Base-by-base conservation (phyloP, 2,888 invertebrate genomes). In the Polymixis flavicincta region DNA sequence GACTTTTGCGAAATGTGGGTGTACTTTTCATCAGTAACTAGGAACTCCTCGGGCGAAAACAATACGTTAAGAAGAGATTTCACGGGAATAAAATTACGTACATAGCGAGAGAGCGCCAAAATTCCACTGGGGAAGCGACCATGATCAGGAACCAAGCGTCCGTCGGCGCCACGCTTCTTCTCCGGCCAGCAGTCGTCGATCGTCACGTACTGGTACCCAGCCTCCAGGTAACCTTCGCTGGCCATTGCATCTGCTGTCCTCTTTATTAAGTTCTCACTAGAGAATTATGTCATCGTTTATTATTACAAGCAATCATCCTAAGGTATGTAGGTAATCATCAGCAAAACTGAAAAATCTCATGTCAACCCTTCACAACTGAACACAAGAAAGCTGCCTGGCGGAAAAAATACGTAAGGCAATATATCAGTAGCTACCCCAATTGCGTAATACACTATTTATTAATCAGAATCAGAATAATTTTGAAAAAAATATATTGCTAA, bases 131-230 rank as follows among this genome's bases (percentile, higher is more conserved):
- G 98, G 90, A 98, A 98, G 68, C 98, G 96, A 60, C 95, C 85
- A 22, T 95, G 96, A 89, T 98, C 98, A 0, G 98, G 96, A 59
- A 97, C 97, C 61, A 98, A 94, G 66, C 96, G 95, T 0, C 97
- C 97, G 3, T 97, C 94, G 13, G 92, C 85, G 69, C 97, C 97
- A 42, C 98, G 94, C n/a, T 97, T 89, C 86, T 94, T 96, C 85
- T 97, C 97, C 89, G 97, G 92, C 98, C 98, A 98, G 91, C 98
- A 98, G 92, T 98, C 98, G 87, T 98, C 98, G 61, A 98, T 97
- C 69, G 97, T 97, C 0, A 98, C 93, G 88, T 98, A 98, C 83
- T 97, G 96, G 91, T 98, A 98, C 0, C 98, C 98, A 3, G 97
- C 97, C 11, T 95, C 97, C 6, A 96, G 92, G 91, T 98, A 98